Base-by-base conservation (phyloP, 2,797 vertebrate genomes). In the Trichosurus vulpecula region DNA sequence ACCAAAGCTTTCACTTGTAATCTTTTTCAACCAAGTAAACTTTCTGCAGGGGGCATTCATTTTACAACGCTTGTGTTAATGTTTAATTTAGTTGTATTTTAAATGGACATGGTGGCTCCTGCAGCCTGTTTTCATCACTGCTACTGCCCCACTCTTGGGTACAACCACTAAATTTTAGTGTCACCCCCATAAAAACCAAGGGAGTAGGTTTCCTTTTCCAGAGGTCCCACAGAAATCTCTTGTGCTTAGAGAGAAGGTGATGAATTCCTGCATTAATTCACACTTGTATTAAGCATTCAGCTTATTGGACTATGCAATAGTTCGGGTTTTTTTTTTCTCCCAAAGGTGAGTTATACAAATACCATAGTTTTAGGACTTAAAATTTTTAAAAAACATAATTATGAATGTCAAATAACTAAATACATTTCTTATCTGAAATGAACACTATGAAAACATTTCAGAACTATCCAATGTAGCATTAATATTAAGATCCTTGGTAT, bases 141-240 rank as follows among this genome's bases (percentile, higher is more conserved):
- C 87, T 96, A 55, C 74, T n/a, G 12, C 58, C 30, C 91, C 4
- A 90, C 47, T 96, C 94, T 95, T 90, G 97, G 92, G 93, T 96
- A 97, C 93, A 98, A 96, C 90, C 56, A 91, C 94, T 96, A 92
- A 92, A 97, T 97, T 97, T 94, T 97, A 96, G 96, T 96, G 95
- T 96, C 54, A 97, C 89, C 90, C 31, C 56, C 91, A 96, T 94
- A 95, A 97, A 98, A 90, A 31, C 29, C 87, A 96, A 94, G 95
- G 92, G 92, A 97, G 92, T 41, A 4, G 52, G 55, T 94, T 98
- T 98, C 96, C 97, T 98, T 98, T 97, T 96, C 98, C 97, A 87
- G 96, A 97, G 91, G 95, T 95, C 95, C 95, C 97, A 98, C 97
- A 98, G 97, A 98, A 93, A 96, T 97, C 96, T 96, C 97, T 98